These are phyloP conservation scores for Columba livia DNA, from an alignment of 2,113 vertebrate species.

Conservation along the genomic window DNA sequence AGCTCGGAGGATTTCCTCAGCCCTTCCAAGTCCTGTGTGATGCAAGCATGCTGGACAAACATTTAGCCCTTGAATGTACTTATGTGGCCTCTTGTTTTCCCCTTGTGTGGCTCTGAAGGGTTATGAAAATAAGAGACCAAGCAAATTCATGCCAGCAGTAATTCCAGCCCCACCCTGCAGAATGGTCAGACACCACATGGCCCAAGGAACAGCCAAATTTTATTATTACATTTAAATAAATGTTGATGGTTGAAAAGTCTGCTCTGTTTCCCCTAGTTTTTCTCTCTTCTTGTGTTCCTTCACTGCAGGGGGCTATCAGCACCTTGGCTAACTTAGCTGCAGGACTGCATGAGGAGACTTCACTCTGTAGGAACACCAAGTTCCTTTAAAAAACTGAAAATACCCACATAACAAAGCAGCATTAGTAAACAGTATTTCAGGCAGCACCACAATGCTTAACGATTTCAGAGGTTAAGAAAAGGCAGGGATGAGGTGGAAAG, in stretches of 20 bases:
- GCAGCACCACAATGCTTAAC: neutral
- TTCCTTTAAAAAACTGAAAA: constrained; percentile 38
- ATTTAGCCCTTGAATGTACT: constrained; percentile 26
- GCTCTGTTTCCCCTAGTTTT: constrained; percentile 16
- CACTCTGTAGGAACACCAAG: neutral
- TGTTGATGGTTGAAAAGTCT: constrained; percentile 30
- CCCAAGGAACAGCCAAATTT: constrained; percentile 34
- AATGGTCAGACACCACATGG: constrained; percentile 48
- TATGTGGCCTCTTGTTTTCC: constrained; percentile 59
- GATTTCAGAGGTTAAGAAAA: neutral
- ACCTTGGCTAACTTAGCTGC: constrained; percentile 19
- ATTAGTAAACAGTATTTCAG: constrained; percentile 9
- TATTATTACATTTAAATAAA: constrained; percentile 51
- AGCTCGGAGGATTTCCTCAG: constrained; percentile 1
- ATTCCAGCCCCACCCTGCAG: constrained; percentile 57
- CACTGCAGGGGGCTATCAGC: constrained; percentile 43
- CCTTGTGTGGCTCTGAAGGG: constrained; percentile 29
- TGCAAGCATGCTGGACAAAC: constrained; percentile 39
- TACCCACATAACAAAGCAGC: neutral
- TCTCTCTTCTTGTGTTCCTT: neutral
- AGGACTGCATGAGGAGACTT: neutral
- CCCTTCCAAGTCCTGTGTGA: constrained; percentile 18
- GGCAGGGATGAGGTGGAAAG: constrained; percentile 16
- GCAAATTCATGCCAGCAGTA: constrained; percentile 44
- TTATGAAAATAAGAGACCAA: constrained; percentile 62